Conservation (phyloP, 2,888 invertebrate genomes). For the Synergus laeviventris region DNA sequence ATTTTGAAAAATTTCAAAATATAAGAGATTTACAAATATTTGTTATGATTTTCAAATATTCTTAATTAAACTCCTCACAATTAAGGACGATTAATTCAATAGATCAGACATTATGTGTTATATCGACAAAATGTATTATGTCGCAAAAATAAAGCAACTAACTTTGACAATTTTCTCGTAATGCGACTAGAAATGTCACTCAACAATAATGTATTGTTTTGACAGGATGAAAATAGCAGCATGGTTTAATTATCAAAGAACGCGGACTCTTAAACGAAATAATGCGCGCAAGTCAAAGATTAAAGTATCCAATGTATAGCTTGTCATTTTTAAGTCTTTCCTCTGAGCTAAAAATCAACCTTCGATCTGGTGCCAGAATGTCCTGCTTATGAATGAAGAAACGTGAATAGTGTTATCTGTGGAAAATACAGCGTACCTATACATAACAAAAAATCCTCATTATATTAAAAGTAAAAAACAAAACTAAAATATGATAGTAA, state of each 20-base stretch:
- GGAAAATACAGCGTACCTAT: no score
- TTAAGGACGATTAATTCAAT: no score
- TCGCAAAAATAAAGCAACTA: no score
- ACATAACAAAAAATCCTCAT: no score
- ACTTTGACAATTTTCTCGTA: not conserved
- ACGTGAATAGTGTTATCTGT: not conserved
- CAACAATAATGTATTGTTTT: conserved; percentile 4
- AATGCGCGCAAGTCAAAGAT: conserved; percentile 1
- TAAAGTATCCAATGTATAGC: not conserved
- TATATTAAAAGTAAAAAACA: no score
- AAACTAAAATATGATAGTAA: no score
- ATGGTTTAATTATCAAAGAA: not conserved
- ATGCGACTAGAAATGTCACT: not conserved
- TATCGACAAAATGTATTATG: no score
- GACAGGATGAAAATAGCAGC: not conserved
- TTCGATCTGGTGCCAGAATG: conserved; percentile 11
- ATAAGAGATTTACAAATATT: no score
- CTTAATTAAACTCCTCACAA: no score
- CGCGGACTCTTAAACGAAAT: conserved; percentile 4
- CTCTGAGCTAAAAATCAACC: conserved; percentile 12
- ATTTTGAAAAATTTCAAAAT: no score
- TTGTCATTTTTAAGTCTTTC: conserved; percentile 5
- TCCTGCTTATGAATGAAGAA: not conserved
- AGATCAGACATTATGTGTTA: no score
- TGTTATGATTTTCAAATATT: no score